A percentile compares a stretch with the other conserved stretches of the same genome.
Evolutionary conservation across 2,797 vertebrate genomes (phyloP).

Genomic region (Neostethus bicornis): DNA sequence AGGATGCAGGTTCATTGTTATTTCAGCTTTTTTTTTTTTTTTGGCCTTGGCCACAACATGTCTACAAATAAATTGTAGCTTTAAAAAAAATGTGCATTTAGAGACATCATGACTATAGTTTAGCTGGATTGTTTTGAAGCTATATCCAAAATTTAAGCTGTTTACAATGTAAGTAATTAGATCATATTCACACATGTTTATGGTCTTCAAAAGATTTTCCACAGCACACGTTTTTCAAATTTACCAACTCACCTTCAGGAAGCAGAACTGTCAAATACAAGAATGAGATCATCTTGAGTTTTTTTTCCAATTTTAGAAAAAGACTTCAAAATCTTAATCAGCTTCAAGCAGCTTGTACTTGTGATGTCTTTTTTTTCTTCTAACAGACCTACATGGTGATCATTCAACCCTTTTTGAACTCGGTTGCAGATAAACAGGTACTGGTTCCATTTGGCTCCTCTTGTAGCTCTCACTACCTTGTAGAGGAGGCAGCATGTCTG

Average conservation of each 20-base stretch:
- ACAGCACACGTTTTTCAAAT: not conserved
- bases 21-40: not conserved
- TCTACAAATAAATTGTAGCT: too few species aligned
- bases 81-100: too few species aligned
- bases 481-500: slow-evolving; percentile 59
- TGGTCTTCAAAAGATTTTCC: not conserved
- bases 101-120: not conserved
- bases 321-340: slow-evolving; percentile 1
- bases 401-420: slow-evolving; percentile 72
- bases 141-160: not conserved
- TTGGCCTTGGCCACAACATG: too few species aligned
- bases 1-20: not conserved
- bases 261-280: slow-evolving; percentile 67
- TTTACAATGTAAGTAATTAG: not conserved
- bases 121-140: not conserved
- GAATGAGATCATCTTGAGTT: slow-evolving; percentile 52
- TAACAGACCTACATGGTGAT: slow-evolving; percentile 53
- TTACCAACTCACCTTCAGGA: slow-evolving; percentile 68
- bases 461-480: slow-evolving; percentile 54
- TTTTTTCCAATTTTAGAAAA: slow-evolving; percentile 13
- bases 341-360: slow-evolving; percentile 9
- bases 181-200: not conserved
- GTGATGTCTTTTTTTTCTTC: slow-evolving; percentile 33
- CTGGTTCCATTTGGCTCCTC: slow-evolving; percentile 45
- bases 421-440: slow-evolving; percentile 45